Evolutionary conservation across 2,888 invertebrate genomes (phyloP), one percentile per base, ranked within the genome.

Genomic region (Andrena hattorfiana): DNA sequence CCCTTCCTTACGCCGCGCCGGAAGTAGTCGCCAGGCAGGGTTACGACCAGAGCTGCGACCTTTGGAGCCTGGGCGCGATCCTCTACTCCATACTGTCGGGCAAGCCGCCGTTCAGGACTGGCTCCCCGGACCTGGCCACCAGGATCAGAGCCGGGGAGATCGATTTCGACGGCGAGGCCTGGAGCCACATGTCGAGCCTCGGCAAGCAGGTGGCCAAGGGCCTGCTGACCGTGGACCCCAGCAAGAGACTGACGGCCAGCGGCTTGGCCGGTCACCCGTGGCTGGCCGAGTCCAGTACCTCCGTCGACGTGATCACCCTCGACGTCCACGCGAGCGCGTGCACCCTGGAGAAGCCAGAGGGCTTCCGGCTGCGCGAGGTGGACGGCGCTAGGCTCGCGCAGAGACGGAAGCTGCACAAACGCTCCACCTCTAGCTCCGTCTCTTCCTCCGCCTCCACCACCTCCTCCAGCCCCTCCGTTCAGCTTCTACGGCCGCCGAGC

Each of bases 31-130:
- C 94, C 1, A 95, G 96, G 28, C 96, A 96, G 86, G 97, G 97
- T 42, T 99, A 99, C 94, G 98, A 98, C 85, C 97, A 98, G 93
- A 97, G 97, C 91, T 99, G 99, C 95, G 99, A 99, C 95, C 95
- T 99, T 79, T 99, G 99, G 98, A 98, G 98, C 88, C 95, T 99
- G 0, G 99, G 99, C 0, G 99, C 99, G 1, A 98, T 99, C 86
- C 95, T 99, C 96, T 97, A 97, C 93, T 97, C 97, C 75, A 96
- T 98, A 96, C 94, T 99, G 64, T 97, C 97, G 82, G 99, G 99
- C 0, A 96, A 96, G 90, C 97, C 98, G 0, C 99, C 99, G 0
- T 99, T 98, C 95, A 97, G 97, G 87, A 95, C 96, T 0, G 94
- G 95, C 5, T 96, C 96, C 1, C 95, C 96, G 59, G 96, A 97